Evolutionary conservation across 2,888 invertebrate species (phyloP), one percentile per base, ranked within the genome.

Genomic region (Micropterix aruncella): DNA sequence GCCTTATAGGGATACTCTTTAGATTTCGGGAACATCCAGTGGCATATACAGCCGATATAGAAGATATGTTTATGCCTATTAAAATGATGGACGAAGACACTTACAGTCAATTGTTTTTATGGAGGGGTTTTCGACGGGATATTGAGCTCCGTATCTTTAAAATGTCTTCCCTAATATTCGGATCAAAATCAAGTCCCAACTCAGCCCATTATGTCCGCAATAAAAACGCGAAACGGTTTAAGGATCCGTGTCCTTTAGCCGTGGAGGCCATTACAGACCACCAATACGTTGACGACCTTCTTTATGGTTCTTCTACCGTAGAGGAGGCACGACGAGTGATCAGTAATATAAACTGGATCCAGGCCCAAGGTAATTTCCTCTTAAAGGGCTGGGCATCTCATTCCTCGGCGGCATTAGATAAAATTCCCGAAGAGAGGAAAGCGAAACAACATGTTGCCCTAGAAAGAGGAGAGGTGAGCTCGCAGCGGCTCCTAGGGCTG

Each of bases 221-320:
- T 40, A 16, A 14, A 3, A 57, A 57, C 19, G 56, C 57, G 0
- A 3, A 38, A 3, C 43, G 42, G 17, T 52, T 48, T 19, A 15
- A 44, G 19, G 16, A 42, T 2, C 9, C 38, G 12, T 52, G 45
- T 43, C 55, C 53, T 3, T 40, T 46, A 16, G 56, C 55, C 1
- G 52, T 48, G 1, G 37, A 48, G 12, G 52, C 55, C 1, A 52
- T 58, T 14, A 44, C 52, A 40, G 18, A 51, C 1, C 51, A 53
- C 4, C 53, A 53, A 44, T 59, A 57, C 37, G 53, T 57, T 40
- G 54, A 58, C 38, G 56, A 56, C 17, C 51, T 53, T 44, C 39
- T 57, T 12, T 52, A 53, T 27, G 54, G 55, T 27, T 46, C 48
- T 2, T 45, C 54, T 18, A 48, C 52, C 1, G 47, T 38, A 16